phyloP scores from a whole-genome alignment of 2,888 invertebrate species.

The Galerucella pusilla region DNA sequence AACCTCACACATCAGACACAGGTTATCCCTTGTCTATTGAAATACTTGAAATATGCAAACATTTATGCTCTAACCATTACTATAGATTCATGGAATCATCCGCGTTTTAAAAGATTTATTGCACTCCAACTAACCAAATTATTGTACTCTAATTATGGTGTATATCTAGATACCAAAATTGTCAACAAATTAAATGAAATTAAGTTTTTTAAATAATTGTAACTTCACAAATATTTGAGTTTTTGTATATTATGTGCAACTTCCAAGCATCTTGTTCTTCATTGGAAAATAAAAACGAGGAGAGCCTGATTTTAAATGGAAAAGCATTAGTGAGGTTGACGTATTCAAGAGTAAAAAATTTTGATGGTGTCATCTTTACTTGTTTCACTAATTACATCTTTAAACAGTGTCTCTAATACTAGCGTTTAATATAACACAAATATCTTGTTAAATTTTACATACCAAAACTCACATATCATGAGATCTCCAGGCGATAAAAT shows the following conservation, averaged over 20 bases:
- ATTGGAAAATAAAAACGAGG: too few species aligned
- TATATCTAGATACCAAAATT: not conserved
- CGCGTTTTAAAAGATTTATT: not conserved
- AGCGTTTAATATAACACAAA: too few species aligned
- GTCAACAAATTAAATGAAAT: not conserved
- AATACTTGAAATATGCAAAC: not conserved
- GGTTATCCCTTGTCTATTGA: not conserved
- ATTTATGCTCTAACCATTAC: not conserved
- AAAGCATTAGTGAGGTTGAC: too few species aligned
- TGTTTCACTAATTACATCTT: not conserved
- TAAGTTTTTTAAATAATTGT: not conserved
- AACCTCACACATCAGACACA: too few species aligned
- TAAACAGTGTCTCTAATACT: not conserved
- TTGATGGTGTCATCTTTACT: too few species aligned
- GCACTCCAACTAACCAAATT: not conserved
- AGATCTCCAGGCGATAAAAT: not conserved
- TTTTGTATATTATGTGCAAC: too few species aligned
- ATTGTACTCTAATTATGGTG: not conserved
- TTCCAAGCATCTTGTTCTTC: too few species aligned
- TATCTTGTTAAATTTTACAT: too few species aligned
- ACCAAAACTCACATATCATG: too few species aligned
- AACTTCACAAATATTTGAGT: too few species aligned
- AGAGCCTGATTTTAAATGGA: too few species aligned
- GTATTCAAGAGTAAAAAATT: too few species aligned
- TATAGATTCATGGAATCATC: not conserved